Evolutionary conservation across 2,888 invertebrate genomes (phyloP).

Genomic region (Temnothorax rugatulus): DNA sequence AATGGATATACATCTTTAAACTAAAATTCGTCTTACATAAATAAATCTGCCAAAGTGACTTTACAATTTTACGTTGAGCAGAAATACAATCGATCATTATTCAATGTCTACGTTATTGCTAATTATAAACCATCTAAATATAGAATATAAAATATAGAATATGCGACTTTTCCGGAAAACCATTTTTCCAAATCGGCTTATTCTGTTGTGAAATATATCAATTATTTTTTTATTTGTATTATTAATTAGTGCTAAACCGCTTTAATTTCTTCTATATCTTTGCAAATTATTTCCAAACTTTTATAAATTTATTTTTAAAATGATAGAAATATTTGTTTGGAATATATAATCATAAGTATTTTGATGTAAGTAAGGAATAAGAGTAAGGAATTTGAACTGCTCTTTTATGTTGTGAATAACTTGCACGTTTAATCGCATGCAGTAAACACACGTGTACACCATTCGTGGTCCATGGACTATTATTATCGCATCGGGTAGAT

Average conservation of each 20-base stretch:
- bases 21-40: neutral
- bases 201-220: neutral
- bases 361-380: neutral
- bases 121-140: neutral
- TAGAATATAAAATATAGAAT: neutral
- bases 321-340: neutral
- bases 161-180: neutral
- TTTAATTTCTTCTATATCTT: neutral
- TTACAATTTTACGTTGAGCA: too few species aligned
- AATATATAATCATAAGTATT: neutral
- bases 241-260: neutral
- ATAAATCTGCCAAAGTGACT: neutral
- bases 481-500: slow-evolving; percentile 18
- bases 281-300: neutral
- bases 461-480: neutral
- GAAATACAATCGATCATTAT: neutral
- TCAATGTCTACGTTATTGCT: neutral
- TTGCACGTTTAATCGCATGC: slow-evolving; percentile 19
- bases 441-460: neutral
- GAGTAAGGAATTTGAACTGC: neutral
- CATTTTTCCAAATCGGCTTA: neutral
- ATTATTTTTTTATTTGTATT: neutral
- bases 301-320: neutral
- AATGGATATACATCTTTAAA: neutral
- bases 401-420: neutral